Base-by-base conservation (phyloP, 2,113 vertebrate species). In the Heterotilapia buettikoferi region DNA sequence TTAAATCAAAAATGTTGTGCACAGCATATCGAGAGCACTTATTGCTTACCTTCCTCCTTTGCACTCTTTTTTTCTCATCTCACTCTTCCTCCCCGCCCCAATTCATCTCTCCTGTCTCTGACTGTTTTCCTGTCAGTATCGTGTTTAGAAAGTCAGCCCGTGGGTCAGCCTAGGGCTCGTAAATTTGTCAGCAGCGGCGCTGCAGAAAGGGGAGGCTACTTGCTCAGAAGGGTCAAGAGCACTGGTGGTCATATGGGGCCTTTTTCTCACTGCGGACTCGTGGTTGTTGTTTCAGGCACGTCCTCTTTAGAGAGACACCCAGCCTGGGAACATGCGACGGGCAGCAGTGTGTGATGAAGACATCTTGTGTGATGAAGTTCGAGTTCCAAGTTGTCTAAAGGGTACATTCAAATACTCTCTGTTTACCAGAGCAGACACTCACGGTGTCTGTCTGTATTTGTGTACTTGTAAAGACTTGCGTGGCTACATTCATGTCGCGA, bases 251-350 rank as follows among this genome's bases (percentile, higher is more conserved):
- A 82, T 89, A 94, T 95, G 95, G 97, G 96, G 96, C 97, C 97
- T 96, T 95, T 97, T 96, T 89, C 91, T 93, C 83, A 63, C 88
- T 71, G 78, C n/a, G 68, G 84, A 79, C 84, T 86, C 14, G 9
- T 89, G 89, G 95, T 97, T 97, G 96, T 97, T 97, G 97, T 97
- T 97, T 97, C 97, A 98, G 97, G 95, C 97, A 96, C 57, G 92
- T 97, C 97, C 96, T 97, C 95, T 94, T 87, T 21, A 50, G 88
- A 89, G 91, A 84, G 47, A 73, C 24, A 52, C 71, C 84, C 90
- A 82, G 85, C 88, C 88, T 86, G 90, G 80, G 90, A 91, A 88
- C 89, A 85, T 63, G 18, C 18, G 31, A 80, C 29, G 84, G 84
- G 84, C 63, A 40, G 7, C 85, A n/a, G 38, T 33, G 66, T 87